Percentiles rank a stretch among this genome's conserved stretches.
These are phyloP conservation scores for Tamandua tetradactyla DNA, from an alignment of 2,797 vertebrate species.

Conservation along the genomic window DNA sequence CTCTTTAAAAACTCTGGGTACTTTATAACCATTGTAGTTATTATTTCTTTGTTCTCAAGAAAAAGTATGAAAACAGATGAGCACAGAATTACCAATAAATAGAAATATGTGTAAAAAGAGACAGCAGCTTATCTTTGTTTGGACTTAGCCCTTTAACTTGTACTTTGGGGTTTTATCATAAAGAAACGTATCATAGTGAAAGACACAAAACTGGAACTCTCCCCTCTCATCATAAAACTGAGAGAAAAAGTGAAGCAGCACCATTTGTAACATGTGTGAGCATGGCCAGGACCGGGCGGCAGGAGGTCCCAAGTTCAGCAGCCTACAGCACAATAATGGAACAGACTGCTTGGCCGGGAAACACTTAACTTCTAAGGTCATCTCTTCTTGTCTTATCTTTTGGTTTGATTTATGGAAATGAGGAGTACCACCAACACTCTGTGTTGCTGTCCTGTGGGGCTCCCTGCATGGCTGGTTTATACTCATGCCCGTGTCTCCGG, in stretches of 20 bases:
- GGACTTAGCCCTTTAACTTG: not conserved
- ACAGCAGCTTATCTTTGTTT: too few species aligned
- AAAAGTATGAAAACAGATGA: not conserved
- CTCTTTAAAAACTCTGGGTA: not conserved
- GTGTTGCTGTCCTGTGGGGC: not conserved
- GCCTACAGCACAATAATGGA: accelerated
- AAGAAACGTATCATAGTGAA: not conserved
- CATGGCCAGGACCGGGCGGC: not conserved
- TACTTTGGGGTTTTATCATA: not conserved
- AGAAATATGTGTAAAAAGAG: not conserved
- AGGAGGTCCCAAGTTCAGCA: not conserved
- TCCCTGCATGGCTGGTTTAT: not conserved
- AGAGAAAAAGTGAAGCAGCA: slow-evolving; percentile 32
- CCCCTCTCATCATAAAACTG: not conserved
- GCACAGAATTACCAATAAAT: not conserved
- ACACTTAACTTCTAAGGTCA: not conserved
- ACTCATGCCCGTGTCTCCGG: slow-evolving; percentile 21
- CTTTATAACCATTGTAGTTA: not conserved
- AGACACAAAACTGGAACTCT: not conserved
- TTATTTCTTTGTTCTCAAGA: not conserved
- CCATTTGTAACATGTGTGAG: too few species aligned
- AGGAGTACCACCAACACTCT: not conserved
- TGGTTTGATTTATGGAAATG: not conserved
- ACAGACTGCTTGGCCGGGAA: not conserved
- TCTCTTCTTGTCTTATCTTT: not conserved